A percentile compares a stretch with the other conserved stretches of the same genome.
These are phyloP conservation scores for Drepana arcuata DNA, from an alignment of 1,140 invertebrate species.

Conservation along the genomic window DNA sequence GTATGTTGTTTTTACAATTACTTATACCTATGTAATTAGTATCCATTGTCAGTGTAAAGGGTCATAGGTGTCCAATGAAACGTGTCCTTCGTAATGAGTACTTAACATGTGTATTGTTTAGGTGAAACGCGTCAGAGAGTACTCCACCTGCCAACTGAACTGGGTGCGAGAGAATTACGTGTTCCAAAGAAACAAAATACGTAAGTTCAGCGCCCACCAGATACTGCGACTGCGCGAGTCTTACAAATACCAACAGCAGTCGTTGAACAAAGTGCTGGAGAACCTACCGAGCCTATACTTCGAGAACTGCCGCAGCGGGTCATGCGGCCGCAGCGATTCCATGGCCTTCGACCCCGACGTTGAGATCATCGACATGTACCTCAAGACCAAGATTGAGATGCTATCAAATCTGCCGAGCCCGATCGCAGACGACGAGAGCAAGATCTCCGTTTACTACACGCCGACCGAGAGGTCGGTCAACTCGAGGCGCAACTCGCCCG, in stretches of 20 bases:
- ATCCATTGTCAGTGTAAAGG: no score
- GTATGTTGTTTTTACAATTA: no score
- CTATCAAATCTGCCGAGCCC: conserved; percentile 55
- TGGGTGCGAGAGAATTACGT: conserved; percentile 96
- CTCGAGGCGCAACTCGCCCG: conserved; percentile 54
- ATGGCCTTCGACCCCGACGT: conserved; percentile 79
- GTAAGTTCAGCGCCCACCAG: conserved; percentile 95
- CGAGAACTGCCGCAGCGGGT: conserved; percentile 92
- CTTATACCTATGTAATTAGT: no score
- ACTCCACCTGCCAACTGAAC: conserved; percentile 90
- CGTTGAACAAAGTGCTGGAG: conserved; percentile 93
- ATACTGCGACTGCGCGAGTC: conserved; percentile 89
- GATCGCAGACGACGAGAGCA: conserved; percentile 73
- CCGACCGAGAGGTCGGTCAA: conserved; percentile 77
- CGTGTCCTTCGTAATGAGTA: no score
- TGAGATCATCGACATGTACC: conserved; percentile 75
- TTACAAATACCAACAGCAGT: conserved; percentile 96
- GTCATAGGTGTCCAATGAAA: no score
- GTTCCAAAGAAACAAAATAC: conserved; percentile 93
- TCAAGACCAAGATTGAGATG: conserved; percentile 76
- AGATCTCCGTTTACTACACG: conserved; percentile 83
- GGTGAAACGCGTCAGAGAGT: conserved; percentile 90
- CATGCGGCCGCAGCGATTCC: conserved; percentile 86
- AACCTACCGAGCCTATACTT: conserved; percentile 94
- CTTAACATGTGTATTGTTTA: no score